A percentile compares a stretch with the other conserved stretches of the same genome.
phyloP scores from a whole-genome alignment of 1,140 invertebrate genomes.

The Papilio aristodemus region DNA sequence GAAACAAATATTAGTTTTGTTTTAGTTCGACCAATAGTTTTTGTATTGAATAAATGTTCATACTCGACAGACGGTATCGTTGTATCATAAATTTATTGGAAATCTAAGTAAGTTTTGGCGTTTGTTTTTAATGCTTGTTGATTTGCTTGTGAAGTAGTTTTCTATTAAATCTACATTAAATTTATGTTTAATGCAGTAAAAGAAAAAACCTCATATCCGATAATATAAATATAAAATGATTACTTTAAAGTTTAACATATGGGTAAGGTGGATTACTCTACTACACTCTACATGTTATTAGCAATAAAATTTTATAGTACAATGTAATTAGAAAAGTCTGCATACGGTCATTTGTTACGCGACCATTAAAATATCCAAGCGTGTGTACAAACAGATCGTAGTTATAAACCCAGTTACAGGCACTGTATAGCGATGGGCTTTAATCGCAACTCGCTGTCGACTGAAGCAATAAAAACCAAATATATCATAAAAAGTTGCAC shows the following conservation, averaged over 20 bases:
- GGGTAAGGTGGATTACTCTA: not conserved
- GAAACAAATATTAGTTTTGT: conserved; percentile 12
- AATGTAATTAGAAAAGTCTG: conserved; percentile 22
- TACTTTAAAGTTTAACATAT: conserved; percentile 4
- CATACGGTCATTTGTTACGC: not conserved
- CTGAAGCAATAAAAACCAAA: conserved; percentile 59
- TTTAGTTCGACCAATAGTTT: not conserved
- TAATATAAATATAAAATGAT: too few relatives aligned
- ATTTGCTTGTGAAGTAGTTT: too few relatives aligned
- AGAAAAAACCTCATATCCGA: too few relatives aligned
- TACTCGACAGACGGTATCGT: too few relatives aligned
- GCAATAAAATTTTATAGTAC: conserved; percentile 18
- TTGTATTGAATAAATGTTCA: not conserved
- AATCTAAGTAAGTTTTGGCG: too few relatives aligned
- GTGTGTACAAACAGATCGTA: conserved; percentile 37
- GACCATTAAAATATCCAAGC: not conserved
- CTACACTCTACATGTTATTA: conserved; percentile 2
- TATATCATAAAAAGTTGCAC: conserved; percentile 75
- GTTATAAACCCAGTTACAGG: conserved; percentile 55
- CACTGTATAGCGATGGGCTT: conserved; percentile 39
- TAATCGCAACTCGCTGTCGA: conserved; percentile 47
- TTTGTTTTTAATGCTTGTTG: too few relatives aligned
- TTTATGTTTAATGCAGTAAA: too few relatives aligned
- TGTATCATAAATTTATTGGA: too few relatives aligned
- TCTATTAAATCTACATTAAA: too few relatives aligned